Conservation (phyloP, 2,113 vertebrate species). For the Sinocyclocheilus anophthalmus region DNA sequence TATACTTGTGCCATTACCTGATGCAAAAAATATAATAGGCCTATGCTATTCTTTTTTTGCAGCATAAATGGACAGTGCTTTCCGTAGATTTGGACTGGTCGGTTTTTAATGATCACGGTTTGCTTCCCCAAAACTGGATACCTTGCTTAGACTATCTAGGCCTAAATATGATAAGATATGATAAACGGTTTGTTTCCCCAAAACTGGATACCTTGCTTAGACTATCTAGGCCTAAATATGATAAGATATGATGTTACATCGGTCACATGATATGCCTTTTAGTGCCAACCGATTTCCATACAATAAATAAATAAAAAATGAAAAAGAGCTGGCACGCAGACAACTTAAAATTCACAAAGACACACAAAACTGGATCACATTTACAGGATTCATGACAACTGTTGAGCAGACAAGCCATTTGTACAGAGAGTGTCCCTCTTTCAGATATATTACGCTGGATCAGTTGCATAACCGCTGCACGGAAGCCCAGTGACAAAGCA, state of each 20-base stretch:
- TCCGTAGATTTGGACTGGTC: background rate
- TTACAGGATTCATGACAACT: slow-evolving; percentile 4
- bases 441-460: slow-evolving; percentile 43
- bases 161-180: background rate
- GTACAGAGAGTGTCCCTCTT: slow-evolving; percentile 17
- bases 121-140: background rate
- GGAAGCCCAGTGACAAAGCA: slow-evolving; percentile 58
- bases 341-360: slow-evolving; percentile 43
- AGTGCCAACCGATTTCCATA: background rate
- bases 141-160: background rate
- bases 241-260: slow-evolving; percentile 13
- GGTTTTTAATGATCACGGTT: background rate
- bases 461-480: slow-evolving; percentile 57
- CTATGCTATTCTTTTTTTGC: background rate
- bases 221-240: background rate
- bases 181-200: background rate
- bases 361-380: slow-evolving; percentile 15
- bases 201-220: background rate
- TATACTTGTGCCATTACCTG: background rate
- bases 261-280: background rate
- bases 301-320: background rate
- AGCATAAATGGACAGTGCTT: background rate
- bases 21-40: background rate
- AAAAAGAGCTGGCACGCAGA: slow-evolving; percentile 22
- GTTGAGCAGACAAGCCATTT: slow-evolving; percentile 24